Percentiles rank a stretch among this genome's conserved stretches.
Conservation (phyloP, 35 echinoderm and acorn worm genomes). For the Heliocidaris erythrogramma region DNA sequence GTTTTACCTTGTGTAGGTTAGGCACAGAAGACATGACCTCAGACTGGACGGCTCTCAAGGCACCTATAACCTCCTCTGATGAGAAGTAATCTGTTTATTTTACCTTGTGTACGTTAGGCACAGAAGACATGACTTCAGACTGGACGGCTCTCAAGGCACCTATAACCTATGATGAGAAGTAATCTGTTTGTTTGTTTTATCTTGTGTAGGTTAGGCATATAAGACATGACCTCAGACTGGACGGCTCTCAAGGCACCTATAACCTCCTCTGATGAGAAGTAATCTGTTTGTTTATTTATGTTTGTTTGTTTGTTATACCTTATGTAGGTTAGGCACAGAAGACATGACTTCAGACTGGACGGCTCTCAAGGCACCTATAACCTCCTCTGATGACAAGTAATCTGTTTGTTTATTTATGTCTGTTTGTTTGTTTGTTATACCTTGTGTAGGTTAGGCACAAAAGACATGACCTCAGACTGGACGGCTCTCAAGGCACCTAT, state of each 20-base stretch:
- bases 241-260: slow-evolving; percentile 54
- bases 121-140: slow-evolving; percentile 25
- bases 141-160: slow-evolving; percentile 35
- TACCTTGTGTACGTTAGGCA: slow-evolving; percentile 44
- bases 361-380: slow-evolving; percentile 61
- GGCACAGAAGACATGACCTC: slow-evolving; percentile 29
- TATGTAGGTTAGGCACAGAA: slow-evolving; percentile 34
- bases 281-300: too few relatives aligned
- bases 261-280: slow-evolving; percentile 63
- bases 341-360: slow-evolving; percentile 57
- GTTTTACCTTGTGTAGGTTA: slow-evolving; percentile 41
- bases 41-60: slow-evolving; percentile 49
- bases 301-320: slow-evolving; percentile 29
- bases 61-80: too few relatives aligned
- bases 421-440: too few relatives aligned
- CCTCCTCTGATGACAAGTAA: slow-evolving; percentile 72
- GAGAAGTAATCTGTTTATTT: not conserved
- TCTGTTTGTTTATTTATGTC: too few relatives aligned
- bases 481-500: slow-evolving; percentile 65
- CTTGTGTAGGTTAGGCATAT: not conserved
- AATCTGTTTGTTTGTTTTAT: not conserved
- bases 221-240: not conserved
- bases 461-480: too few relatives aligned
- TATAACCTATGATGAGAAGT: too few relatives aligned
- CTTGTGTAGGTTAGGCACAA: too few relatives aligned